Evolutionary conservation across 1,140 invertebrate species (phyloP).

Genomic region (Sycophaga agraensis): DNA sequence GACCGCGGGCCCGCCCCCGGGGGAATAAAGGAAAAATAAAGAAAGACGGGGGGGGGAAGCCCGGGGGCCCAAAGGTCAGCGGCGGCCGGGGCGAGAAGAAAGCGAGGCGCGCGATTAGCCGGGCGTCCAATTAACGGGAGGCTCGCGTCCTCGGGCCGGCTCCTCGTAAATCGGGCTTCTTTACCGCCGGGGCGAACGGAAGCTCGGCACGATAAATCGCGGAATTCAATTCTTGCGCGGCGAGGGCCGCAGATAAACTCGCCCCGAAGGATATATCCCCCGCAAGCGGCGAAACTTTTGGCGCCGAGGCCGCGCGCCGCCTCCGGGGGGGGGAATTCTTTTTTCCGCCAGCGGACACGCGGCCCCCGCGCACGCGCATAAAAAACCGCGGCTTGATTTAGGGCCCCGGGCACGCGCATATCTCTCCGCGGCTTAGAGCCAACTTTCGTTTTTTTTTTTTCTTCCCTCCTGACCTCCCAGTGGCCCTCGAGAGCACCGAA

Average conservation of each 20-base stretch:
- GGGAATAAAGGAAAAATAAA: too few species aligned
- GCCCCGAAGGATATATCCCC: not conserved
- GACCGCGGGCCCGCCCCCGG: too few species aligned
- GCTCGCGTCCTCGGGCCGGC: slow-evolving; percentile 12
- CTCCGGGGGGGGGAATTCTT: too few species aligned
- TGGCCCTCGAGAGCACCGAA: too few species aligned
- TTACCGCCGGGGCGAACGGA: slow-evolving; percentile 53
- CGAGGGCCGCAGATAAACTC: not conserved
- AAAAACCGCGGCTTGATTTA: slow-evolving; percentile 20
- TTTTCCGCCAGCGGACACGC: not conserved
- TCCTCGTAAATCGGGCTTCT: slow-evolving; percentile 51
- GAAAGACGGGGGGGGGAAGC: not conserved
- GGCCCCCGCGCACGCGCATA: not conserved
- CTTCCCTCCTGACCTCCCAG: too few species aligned
- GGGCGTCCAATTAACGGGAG: slow-evolving; percentile 47
- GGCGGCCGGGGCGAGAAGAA: too few species aligned
- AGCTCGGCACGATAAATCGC: slow-evolving; percentile 57
- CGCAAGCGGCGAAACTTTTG: slow-evolving; percentile 10
- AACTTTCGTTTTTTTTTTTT: too few species aligned
- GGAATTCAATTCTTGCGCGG: slow-evolving; percentile 52
- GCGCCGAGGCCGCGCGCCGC: slow-evolving; percentile 9
- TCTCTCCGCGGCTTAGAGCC: too few species aligned
- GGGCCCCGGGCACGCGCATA: not conserved
- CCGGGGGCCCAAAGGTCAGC: too few species aligned
- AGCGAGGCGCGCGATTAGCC: slow-evolving; percentile 39